Base-by-base conservation (phyloP, 1,140 invertebrate genomes). In the Neuroterus valhalla region DNA sequence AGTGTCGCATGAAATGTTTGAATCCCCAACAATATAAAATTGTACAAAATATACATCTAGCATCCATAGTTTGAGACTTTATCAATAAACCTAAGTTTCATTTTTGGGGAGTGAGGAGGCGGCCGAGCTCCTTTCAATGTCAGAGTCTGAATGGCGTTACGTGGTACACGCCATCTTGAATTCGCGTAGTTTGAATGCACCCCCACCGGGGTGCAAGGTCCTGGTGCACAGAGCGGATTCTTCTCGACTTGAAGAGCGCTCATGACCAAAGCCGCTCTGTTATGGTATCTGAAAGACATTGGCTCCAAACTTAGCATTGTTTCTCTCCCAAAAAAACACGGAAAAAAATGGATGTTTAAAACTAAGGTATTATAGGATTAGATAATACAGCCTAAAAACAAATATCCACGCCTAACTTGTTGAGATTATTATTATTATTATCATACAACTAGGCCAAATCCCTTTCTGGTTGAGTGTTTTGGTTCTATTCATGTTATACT, bases 191-290 rank as follows among this genome's bases (percentile, higher is more conserved):
- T 87, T 19, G 87, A 88, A 75, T 89, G 86, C 76, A 89, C 87
- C 71, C 88, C 89, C 21, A 90, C 82, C 26, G 89, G 89, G 76
- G 89, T 90, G 78, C 91, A 94, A 12, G 96, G 96, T 67, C 96
- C 96, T 31, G 96, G 96, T 67, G 95, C 96, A 55, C 94, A 95
- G 74, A 97, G 93, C 73, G 96, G 96, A 92, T 97, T 94, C 89
- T 97, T 97, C 88, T 97, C 96, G 70, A 97, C 96, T 92, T 98
- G 96, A 67, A 98, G 91, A 38, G 96, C 96, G 88, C 96, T 97
- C 89, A 98, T 95, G 43, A 98, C 96, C 81, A 98, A 94, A 76
- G 96, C 96, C 91, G 97, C 96, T 76, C 96, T 93, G 89, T 97
- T 96, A 90, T 98, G 96, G 90, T 96, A 96, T 91, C 96, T 96